phyloP scores from a whole-genome alignment of 2,797 vertebrate genomes.

The Mallotus villosus region DNA sequence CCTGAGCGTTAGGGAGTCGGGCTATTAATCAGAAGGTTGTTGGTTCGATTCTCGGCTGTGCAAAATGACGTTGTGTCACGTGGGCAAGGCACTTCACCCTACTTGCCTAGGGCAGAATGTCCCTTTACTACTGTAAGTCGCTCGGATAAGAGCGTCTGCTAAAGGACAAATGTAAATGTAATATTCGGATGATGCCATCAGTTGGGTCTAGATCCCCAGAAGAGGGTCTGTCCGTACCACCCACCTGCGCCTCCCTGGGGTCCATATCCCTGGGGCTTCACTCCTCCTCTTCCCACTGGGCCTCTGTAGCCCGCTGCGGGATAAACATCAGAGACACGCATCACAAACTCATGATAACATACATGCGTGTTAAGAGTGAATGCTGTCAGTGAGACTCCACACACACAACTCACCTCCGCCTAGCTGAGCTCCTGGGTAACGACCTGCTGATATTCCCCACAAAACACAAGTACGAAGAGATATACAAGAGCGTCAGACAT shows the following conservation, averaged over 20 bases:
- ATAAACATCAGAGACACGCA: not conserved
- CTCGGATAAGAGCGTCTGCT: too few species aligned
- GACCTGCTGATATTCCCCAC: slow-evolving; percentile 57
- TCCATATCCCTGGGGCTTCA: slow-evolving; percentile 63
- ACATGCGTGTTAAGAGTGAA: slow-evolving; percentile 2
- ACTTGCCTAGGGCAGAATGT: too few species aligned
- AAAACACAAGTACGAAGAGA: not conserved
- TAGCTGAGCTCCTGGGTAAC: slow-evolving; percentile 61
- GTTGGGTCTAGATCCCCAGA: not conserved
- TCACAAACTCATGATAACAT: slow-evolving; percentile 10
- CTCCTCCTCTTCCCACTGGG: slow-evolving; percentile 56
- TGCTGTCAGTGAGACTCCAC: not conserved
- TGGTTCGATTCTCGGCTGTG: too few species aligned
- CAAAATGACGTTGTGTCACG: too few species aligned
- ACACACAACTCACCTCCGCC: slow-evolving; percentile 50
- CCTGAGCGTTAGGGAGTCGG: too few species aligned
- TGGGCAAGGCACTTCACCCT: too few species aligned
- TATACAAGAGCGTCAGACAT: not conserved
- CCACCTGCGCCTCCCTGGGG: slow-evolving; percentile 59
- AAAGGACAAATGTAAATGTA: too few species aligned
- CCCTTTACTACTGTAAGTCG: too few species aligned
- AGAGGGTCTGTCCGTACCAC: not conserved
- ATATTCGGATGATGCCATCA: not conserved
- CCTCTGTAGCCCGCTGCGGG: slow-evolving; percentile 61
- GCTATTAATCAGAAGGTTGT: too few species aligned